phyloP scores from a whole-genome alignment of 2,113 vertebrate genomes.

The Oostethus manadensis region DNA sequence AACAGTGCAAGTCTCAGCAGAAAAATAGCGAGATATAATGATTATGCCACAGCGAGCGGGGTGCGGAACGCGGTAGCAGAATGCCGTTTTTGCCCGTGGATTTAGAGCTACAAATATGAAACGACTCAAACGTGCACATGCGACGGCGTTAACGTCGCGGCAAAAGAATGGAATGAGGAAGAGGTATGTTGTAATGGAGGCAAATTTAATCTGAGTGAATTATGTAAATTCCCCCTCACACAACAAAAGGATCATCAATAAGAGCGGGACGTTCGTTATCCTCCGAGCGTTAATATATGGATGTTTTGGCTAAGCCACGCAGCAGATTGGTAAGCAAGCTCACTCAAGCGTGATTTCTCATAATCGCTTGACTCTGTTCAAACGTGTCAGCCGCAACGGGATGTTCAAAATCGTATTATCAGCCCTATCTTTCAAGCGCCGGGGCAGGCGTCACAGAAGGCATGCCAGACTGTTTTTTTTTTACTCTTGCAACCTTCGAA shows the following conservation, averaged over 20 bases:
- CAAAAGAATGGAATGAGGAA: conserved; percentile 16
- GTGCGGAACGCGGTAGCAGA: conserved; percentile 26
- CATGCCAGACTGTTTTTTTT: background rate
- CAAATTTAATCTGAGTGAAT: conserved; percentile 63
- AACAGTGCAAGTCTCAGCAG: conserved; percentile 62
- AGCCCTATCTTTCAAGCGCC: conserved; percentile 9
- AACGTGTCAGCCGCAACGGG: conserved; percentile 48
- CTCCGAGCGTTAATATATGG: conserved; percentile 62
- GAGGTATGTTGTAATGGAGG: conserved; percentile 53
- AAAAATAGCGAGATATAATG: conserved; percentile 61
- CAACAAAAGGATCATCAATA: conserved; percentile 70
- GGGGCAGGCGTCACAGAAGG: conserved; percentile 3
- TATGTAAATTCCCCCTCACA: conserved; percentile 63
- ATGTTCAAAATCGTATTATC: conserved; percentile 49
- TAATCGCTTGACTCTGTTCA: conserved; percentile 47
- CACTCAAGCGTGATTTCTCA: conserved; percentile 54
- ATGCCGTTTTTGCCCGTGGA: background rate
- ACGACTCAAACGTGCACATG: conserved; percentile 28
- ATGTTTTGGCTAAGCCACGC: conserved; percentile 52
- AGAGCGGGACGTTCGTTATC: conserved; percentile 65
- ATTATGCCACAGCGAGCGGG: conserved; percentile 44
- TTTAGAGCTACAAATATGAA: conserved; percentile 6
- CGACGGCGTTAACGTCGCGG: conserved; percentile 18
- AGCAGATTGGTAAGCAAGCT: conserved; percentile 55
- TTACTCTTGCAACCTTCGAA: background rate